These are phyloP conservation scores for Lithobius niger DNA, from an alignment of 1,140 invertebrate genomes.

Conservation along the genomic window DNA sequence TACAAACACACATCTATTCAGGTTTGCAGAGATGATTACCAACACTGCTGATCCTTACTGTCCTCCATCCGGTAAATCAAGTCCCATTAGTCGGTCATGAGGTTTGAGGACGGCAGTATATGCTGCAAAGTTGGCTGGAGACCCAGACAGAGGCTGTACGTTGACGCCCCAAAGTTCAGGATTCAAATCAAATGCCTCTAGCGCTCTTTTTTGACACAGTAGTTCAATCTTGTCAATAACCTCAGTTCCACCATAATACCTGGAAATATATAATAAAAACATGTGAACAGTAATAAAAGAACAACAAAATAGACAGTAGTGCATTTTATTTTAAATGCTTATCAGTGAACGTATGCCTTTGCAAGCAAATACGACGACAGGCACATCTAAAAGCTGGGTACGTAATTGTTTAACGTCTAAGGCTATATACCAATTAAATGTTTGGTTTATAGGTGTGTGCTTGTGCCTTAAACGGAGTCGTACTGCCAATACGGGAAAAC, in stretches of 20 bases:
- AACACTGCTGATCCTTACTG: conserved; percentile 35
- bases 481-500: too few relatives aligned
- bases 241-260: conserved; percentile 55
- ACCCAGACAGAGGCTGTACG: conserved; percentile 50
- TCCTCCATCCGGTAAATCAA: conserved; percentile 50
- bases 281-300: background rate
- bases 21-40: too few relatives aligned
- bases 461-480: too few relatives aligned
- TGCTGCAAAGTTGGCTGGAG: conserved; percentile 52
- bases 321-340: too few relatives aligned
- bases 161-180: conserved; percentile 51
- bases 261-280: conserved; percentile 23
- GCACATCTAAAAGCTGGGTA: too few relatives aligned
- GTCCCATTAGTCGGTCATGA: conserved; percentile 50
- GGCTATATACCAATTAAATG: too few relatives aligned
- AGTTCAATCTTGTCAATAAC: conserved; percentile 48
- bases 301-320: too few relatives aligned
- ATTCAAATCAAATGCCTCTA: conserved; percentile 42
- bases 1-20: too few relatives aligned
- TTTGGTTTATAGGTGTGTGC: too few relatives aligned
- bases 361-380: too few relatives aligned
- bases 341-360: too few relatives aligned
- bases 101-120: conserved; percentile 43
- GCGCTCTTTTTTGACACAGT: conserved; percentile 45
- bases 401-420: too few relatives aligned